phyloP scores from a whole-genome alignment of 35 echinoderm and acorn worm species.

The Heliocidaris tuberculata region DNA sequence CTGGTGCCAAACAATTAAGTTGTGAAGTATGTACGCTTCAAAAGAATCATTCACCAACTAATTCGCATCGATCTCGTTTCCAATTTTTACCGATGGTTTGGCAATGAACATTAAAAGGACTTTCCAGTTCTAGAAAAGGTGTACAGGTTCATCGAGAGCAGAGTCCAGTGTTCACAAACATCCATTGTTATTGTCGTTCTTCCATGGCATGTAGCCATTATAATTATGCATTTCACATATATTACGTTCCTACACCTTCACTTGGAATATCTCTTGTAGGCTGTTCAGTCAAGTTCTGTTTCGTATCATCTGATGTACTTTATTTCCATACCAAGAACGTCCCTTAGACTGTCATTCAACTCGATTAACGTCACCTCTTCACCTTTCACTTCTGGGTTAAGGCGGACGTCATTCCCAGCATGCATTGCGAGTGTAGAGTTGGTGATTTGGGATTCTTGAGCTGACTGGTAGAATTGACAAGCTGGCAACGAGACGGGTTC shows the following conservation, averaged over 20 bases:
- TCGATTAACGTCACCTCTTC: constrained; percentile 51
- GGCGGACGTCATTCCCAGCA: not conserved
- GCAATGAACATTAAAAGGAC: not conserved
- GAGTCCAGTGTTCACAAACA: not conserved
- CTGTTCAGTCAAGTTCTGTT: not conserved
- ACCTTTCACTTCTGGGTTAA: not conserved
- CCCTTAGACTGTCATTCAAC: constrained; percentile 46
- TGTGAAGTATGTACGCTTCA: not conserved
- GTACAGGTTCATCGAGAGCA: not conserved
- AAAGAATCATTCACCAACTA: not conserved
- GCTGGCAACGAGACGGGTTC: not conserved
- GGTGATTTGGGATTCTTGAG: not conserved
- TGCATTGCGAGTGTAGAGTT: not conserved
- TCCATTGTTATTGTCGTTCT: not conserved
- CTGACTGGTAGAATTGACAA: constrained; percentile 24
- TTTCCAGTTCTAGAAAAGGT: not conserved
- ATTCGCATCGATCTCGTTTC: not conserved
- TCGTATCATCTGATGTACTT: constrained; percentile 39
- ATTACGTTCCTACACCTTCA: not conserved
- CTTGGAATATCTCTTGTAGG: not conserved
- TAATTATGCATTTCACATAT: not conserved
- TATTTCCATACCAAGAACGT: constrained; percentile 37
- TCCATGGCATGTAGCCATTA: not conserved
- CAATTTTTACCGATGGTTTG: not conserved
- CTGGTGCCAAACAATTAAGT: not conserved